These are phyloP conservation scores for Schizotus pectinicornis DNA, from an alignment of 2,888 invertebrate genomes.

Conservation along the genomic window DNA sequence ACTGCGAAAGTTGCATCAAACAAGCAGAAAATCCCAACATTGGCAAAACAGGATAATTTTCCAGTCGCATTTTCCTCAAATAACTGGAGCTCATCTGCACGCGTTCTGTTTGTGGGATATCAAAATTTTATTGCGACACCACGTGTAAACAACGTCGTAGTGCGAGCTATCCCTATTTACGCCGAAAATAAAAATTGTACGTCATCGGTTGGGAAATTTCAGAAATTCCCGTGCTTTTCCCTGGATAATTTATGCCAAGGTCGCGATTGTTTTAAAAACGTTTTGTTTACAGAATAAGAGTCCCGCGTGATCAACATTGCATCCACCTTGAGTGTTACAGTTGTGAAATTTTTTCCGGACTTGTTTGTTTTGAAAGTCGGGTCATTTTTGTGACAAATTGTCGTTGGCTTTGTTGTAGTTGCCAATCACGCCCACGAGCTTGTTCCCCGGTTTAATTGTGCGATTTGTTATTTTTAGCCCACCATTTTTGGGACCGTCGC, in stretches of 20 bases:
- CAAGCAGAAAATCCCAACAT: too few species aligned
- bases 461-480: slow-evolving; percentile 60
- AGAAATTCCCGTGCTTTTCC: background rate
- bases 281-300: slow-evolving; percentile 18
- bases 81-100: background rate
- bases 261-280: slow-evolving; percentile 10
- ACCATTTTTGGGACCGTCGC: slow-evolving; percentile 70
- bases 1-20: too few species aligned
- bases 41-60: background rate
- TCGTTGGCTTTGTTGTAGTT: slow-evolving; percentile 16
- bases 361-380: slow-evolving; percentile 14
- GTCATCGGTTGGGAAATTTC: background rate
- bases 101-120: background rate
- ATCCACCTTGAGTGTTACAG: slow-evolving; percentile 2
- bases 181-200: background rate
- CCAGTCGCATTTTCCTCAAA: too few species aligned
- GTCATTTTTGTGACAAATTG: slow-evolving; percentile 36
- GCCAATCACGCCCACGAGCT: slow-evolving; percentile 30
- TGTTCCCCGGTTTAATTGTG: slow-evolving; percentile 23
- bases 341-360: slow-evolving; percentile 10
- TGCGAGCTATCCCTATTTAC: background rate
- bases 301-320: slow-evolving; percentile 18
- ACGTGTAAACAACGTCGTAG: too few species aligned
- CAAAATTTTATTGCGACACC: too few species aligned
- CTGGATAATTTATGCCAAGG: slow-evolving; percentile 4